Base-by-base conservation (phyloP, 2,888 invertebrate genomes). In the Cheilosia soror region DNA sequence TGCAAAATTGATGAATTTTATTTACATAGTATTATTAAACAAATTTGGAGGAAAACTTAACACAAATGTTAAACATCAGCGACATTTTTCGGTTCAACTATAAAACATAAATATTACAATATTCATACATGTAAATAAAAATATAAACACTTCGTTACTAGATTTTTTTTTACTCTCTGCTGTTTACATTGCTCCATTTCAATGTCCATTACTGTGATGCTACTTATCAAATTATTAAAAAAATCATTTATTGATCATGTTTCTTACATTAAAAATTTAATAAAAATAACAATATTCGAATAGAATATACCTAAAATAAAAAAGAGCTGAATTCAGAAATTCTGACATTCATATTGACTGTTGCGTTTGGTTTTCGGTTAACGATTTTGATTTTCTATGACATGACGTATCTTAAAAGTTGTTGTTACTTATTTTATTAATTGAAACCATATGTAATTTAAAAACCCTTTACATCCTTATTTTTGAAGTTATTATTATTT, bases 391-490 rank as follows among this genome's bases (percentile, higher is more conserved):
- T 57, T 69, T 47, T 77, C 25, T 65, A 69, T 79, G 73, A 75
- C 69, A 69, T 75, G 20, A 20, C 20, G 62, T 65, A 60, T 72
- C 44, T 63, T 78, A 58, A 68, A 66, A 51, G 58, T 84, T 76
- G 31, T 75, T 66, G 51, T 71, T 84, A 75, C 80, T 80, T 84
- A 80, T 79, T 77, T 85, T 81, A 77, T 68, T 68, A 85, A 85
- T 85, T 85, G 85, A 85, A 85, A 85, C 85, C 85, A 85, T 85
- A 85, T 81, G 76, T 81, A 85, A 85, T 85, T 65, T 65, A 85
- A 85, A 85, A 85, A 85, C 76, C 81, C 76, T 77, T 85, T 65
- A 49, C 71, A 65, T 76, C 76, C 75, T 37, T 85, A 68, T 81
- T 63, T 65, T 63, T 65, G 53, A 60, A 63, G 51, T 69, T 68